These are phyloP conservation scores for Perccottus glenii DNA, from an alignment of 2,113 vertebrate genomes.

Conservation along the genomic window DNA sequence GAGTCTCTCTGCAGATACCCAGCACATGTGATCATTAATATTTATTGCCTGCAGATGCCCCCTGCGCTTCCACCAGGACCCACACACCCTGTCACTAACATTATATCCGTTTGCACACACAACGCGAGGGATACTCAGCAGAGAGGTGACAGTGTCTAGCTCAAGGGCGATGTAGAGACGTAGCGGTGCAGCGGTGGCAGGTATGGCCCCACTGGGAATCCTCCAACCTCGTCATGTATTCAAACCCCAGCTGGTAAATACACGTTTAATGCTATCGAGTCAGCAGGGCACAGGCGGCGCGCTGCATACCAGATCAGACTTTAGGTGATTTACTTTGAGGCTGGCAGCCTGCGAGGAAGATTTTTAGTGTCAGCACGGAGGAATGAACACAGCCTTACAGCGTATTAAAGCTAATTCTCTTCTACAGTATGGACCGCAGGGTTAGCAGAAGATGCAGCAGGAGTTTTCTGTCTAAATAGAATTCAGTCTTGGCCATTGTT, in stretches of 20 bases:
- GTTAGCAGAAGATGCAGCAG: not conserved
- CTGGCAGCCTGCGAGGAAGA: constrained; percentile 4
- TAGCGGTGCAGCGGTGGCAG: constrained; percentile 34
- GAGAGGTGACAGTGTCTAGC: constrained; percentile 64
- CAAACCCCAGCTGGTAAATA: constrained; percentile 63
- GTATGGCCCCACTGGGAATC: constrained; percentile 49
- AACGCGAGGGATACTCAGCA: constrained; percentile 22
- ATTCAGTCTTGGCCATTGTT: too few relatives aligned
- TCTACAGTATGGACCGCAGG: not conserved
- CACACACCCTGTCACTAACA: constrained; percentile 40
- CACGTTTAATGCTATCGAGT: constrained; percentile 51
- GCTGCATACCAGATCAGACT: constrained; percentile 46
- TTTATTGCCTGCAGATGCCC: constrained; percentile 58
- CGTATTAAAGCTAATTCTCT: not conserved
- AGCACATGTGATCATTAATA: constrained; percentile 61
- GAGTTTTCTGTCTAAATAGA: not conserved
- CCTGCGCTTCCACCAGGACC: constrained; percentile 45
- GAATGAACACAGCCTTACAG: not conserved
- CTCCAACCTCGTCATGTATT: constrained; percentile 40
- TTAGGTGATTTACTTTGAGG: constrained; percentile 29
- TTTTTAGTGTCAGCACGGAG: constrained; percentile 18
- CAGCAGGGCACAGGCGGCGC: constrained; percentile 12
- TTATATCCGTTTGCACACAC: constrained; percentile 59
- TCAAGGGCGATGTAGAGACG: constrained; percentile 58
- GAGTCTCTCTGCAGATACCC: constrained; percentile 15